phyloP scores from a whole-genome alignment of 1,140 invertebrate genomes.

The Drosophila baimaii region DNA sequence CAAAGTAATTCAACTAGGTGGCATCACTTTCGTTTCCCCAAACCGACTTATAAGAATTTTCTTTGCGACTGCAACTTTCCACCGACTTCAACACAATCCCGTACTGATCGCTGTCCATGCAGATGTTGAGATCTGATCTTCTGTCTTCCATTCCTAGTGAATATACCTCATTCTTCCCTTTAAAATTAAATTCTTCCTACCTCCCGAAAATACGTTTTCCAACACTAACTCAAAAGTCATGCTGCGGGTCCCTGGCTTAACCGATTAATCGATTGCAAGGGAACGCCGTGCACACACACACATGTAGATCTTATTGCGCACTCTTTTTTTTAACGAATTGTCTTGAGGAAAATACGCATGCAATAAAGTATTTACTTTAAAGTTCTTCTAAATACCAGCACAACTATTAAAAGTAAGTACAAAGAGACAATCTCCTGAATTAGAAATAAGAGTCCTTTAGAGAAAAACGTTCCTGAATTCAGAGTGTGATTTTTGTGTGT shows the following conservation, averaged over 20 bases:
- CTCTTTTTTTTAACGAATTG: background rate
- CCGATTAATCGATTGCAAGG: background rate
- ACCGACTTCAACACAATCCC: too few species aligned
- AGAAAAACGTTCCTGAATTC: background rate
- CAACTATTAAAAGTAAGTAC: slow-evolving; percentile 1
- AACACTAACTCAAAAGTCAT: background rate
- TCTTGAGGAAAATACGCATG: background rate
- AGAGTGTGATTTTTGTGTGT: background rate
- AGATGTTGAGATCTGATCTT: background rate
- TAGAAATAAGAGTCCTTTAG: background rate
- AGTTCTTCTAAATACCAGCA: background rate
- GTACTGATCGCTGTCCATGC: background rate
- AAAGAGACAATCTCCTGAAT: background rate
- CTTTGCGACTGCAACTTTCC: too few species aligned
- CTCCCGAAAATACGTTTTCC: background rate
- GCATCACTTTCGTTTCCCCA: background rate
- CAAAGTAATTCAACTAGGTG: too few species aligned
- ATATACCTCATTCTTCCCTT: accelerated
- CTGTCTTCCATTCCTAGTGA: too few species aligned
- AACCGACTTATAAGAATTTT: background rate
- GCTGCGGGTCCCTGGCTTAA: background rate
- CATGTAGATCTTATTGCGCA: background rate
- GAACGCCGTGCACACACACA: background rate
- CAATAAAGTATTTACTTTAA: background rate
- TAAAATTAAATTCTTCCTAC: background rate